Evolutionary conservation across 1,140 invertebrate species (phyloP).

Genomic region (Caenorhabditis elegans): DNA sequence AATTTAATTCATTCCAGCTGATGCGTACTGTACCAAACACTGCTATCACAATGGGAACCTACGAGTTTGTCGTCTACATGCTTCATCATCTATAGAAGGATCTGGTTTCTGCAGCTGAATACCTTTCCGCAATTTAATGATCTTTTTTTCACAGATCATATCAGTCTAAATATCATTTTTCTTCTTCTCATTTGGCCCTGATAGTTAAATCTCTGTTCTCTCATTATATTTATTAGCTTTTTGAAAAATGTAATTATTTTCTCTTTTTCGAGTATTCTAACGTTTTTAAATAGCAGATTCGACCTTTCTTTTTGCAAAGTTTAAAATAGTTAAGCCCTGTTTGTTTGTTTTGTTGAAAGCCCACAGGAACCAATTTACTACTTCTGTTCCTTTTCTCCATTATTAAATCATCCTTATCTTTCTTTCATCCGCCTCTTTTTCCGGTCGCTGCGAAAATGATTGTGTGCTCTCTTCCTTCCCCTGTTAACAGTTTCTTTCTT

Average conservation of each 20-base stretch:
- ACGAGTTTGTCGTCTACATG: conserved; percentile 50
- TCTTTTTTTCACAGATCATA: neutral
- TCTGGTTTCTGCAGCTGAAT: neutral
- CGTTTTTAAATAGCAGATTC: neutral
- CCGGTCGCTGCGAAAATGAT: neutral
- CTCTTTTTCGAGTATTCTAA: no score
- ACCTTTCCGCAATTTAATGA: no score
- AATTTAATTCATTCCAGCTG: conserved; percentile 40
- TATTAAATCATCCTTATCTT: no score
- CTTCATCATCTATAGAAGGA: conserved; percentile 35
- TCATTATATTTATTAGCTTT: conserved; percentile 25
- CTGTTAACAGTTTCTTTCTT: neutral
- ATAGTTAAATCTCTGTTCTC: neutral
- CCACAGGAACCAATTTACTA: neutral
- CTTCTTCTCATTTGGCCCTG: neutral
- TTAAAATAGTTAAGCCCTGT: neutral
- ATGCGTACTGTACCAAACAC: conserved; percentile 51
- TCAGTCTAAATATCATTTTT: conserved; percentile 16
- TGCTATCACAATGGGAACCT: conserved; percentile 51
- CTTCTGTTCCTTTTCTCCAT: no score
- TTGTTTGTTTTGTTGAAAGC: neutral
- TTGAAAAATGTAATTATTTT: conserved; percentile 29
- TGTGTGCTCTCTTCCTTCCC: neutral
- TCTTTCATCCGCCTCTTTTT: neutral
- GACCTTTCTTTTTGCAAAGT: neutral